Percentiles rank a stretch among this genome's conserved stretches.
These are phyloP conservation scores for Poeciliopsis infans DNA, from an alignment of 2,797 vertebrate genomes.

Conservation along the genomic window DNA sequence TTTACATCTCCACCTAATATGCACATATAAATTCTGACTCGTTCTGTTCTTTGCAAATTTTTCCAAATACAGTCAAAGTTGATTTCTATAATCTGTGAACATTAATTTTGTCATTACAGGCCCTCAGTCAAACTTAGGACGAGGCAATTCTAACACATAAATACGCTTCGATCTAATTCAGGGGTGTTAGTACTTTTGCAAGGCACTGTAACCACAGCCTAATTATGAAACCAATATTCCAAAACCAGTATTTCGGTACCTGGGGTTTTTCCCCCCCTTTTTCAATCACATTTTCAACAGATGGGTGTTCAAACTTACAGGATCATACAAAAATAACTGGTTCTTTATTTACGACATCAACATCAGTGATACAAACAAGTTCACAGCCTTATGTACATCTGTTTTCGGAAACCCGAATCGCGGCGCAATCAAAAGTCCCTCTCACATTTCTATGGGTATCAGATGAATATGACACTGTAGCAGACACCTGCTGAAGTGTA, in stretches of 20 bases:
- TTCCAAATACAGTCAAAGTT: background rate
- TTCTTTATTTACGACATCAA: conserved; percentile 79
- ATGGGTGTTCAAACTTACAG: conserved; percentile 73
- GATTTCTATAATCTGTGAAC: background rate
- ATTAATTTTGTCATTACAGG: background rate
- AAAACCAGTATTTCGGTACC: conserved; percentile 27
- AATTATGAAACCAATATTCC: conserved; percentile 39
- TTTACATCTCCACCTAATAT: background rate
- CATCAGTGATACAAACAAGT: conserved; percentile 47
- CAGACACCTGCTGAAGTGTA: conserved; percentile 12
- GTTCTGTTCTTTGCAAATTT: background rate
- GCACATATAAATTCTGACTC: background rate
- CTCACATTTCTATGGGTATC: conserved; percentile 13
- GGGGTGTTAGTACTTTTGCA: background rate
- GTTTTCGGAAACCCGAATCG: conserved; percentile 20
- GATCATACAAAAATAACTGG: conserved; percentile 82
- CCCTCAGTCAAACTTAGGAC: background rate
- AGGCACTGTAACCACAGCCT: background rate
- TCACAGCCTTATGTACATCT: conserved; percentile 56
- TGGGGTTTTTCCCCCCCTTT: conserved; percentile 5
- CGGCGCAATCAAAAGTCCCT: conserved; percentile 21
- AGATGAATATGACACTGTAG: background rate
- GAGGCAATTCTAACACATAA: background rate
- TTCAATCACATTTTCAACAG: conserved; percentile 20
- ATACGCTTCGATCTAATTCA: background rate